Evolutionary conservation across 2,113 vertebrate species (phyloP).

Genomic region (Phodopus roborovskii): DNA sequence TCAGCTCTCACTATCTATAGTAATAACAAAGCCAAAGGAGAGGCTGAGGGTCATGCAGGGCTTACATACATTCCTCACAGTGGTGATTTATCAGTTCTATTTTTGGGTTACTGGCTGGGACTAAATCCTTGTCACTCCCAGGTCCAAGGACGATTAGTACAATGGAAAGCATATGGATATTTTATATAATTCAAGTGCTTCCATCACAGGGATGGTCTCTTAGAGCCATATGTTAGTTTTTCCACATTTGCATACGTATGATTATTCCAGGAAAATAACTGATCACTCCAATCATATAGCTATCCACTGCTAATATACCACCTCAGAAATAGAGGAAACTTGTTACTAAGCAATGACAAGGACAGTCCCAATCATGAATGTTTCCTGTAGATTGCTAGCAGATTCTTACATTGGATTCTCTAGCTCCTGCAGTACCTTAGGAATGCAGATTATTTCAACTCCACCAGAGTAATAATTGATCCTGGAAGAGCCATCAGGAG

Average conservation of each 20-base stretch:
- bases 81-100: not conserved
- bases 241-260: not conserved
- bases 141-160: not conserved
- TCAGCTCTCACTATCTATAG: not conserved
- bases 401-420: not conserved
- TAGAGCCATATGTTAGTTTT: not conserved
- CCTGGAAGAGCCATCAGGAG: not conserved
- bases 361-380: constrained; percentile 1
- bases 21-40: not conserved
- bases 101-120: not conserved
- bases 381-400: not conserved
- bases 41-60: not conserved
- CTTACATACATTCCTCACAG: not conserved
- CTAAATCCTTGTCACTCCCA: not conserved
- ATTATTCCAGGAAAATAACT: constrained; percentile 36
- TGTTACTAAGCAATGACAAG: not conserved
- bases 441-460: constrained; percentile 23
- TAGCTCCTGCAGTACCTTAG: not conserved
- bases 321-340: not conserved
- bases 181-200: not conserved
- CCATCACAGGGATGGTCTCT: not conserved
- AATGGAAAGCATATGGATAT: not conserved
- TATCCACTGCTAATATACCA: not conserved
- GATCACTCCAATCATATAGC: not conserved
- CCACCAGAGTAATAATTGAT: not conserved